phyloP scores from a whole-genome alignment of 1,140 invertebrate species.

The Euschistus heros region DNA sequence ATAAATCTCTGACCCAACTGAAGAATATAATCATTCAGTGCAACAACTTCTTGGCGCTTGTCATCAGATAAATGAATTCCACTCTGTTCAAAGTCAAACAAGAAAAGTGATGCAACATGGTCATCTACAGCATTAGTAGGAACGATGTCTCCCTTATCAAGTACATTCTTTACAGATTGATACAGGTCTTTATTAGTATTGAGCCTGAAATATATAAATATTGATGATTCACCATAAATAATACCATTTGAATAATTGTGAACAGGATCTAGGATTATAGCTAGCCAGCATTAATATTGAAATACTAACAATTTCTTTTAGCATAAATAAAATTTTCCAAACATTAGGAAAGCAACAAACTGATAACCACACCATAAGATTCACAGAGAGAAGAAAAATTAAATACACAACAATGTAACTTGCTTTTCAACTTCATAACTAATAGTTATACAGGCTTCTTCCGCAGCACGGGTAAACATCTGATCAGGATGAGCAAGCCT shows the following conservation, averaged over 20 bases:
- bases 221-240: too few species aligned
- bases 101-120: conserved; percentile 77
- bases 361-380: background rate
- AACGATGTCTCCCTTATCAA: conserved; percentile 56
- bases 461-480: conserved; percentile 64
- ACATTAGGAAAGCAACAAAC: background rate
- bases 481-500: conserved; percentile 75
- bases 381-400: background rate
- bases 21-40: conserved; percentile 68
- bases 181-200: conserved; percentile 84
- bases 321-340: too few species aligned
- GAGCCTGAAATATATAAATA: conserved; percentile 42
- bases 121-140: conserved; percentile 62
- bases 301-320: too few species aligned
- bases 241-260: too few species aligned
- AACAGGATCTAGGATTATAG: too few species aligned
- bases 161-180: conserved; percentile 55
- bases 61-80: conserved; percentile 85
- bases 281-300: background rate
- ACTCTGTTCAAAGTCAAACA: conserved; percentile 94
- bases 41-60: conserved; percentile 63
- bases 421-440: conserved; percentile 86
- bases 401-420: conserved; percentile 25
- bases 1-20: conserved; percentile 80
- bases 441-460: conserved; percentile 73